Base-by-base conservation (phyloP, 2,888 invertebrate species). In the Diarsia rubi region DNA sequence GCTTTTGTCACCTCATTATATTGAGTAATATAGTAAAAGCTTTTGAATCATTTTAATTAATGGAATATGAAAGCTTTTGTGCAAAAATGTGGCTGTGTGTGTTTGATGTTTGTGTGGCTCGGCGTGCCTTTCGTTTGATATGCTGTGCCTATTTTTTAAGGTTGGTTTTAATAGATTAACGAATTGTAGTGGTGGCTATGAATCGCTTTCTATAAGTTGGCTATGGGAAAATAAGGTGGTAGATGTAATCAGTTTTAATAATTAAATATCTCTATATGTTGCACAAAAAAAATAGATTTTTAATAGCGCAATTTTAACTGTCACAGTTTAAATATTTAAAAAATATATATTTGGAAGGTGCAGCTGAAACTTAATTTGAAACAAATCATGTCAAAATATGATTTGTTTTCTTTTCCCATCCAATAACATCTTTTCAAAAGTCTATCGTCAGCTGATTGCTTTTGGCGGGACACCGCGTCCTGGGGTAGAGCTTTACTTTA, bases 31-130 rank as follows among this genome's bases (percentile, higher is more conserved):
- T 72, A 63, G 65, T 72, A 21, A 72, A 72, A 74, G 81, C 84
- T 83, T 83, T 80, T 77, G 68, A 81, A 83, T 73, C n/a, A 72
- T 77, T 77, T 74, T 74, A 70, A 81, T 81, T 78, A 73, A 77
- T 70, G 64, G 27, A 70, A 65, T 70, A 69, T 62, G 31, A 68
- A 73, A 57, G 59, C 64, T 75, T 68, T 65, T 71, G 60, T 59
- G 60, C 21, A 31, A 67, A 65, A 71, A 47, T 49, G 49, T 66
- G 27, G 3, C n/a, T 21, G 64, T 79, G 60, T 72, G 57, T 14
- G 60, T 54, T 52, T 45, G 14, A 59, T 27, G 24, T 64, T 44
- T 14, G 49, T 64, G 52, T 45, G 16, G 8, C 47, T n/a, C 19
- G 14, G 49, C 45, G 37, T 52, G 24, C 3, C 0, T 16, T 69